Evolutionary conservation across 2,113 vertebrate species (phyloP), one percentile per base, ranked within the genome.

Genomic region (Indicator indicator): DNA sequence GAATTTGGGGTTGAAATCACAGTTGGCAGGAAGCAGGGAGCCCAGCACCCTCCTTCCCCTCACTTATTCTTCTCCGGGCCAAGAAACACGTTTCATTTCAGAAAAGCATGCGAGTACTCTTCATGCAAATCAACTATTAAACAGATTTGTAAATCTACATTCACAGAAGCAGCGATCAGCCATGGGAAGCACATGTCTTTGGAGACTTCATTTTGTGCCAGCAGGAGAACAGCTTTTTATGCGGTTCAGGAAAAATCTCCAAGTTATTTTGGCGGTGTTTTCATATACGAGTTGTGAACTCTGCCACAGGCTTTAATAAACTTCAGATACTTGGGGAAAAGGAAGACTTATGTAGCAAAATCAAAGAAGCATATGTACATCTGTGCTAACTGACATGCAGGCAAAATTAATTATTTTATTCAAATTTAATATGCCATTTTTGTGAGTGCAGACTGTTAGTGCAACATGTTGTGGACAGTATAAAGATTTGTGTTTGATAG

Each of bases 1-100:
- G 96, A 96, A 96, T 97, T 97, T 90, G 93, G 60, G 91, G 92
- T 76, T 92, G 90, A 96, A 97, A 94, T 92, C 91, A 72, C 94
- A 95, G 88, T 93, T 94, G 92, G 73, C 90, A 96, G 96, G 95
- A 97, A 97, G 69, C 84, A 70, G 83, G 69, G 90, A 95, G 42
- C 69, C 73, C 84, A 54, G 63, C 30, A 30, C 68, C 88, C 86
- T 88, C 42, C 55, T 87, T 90, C 3, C 75, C 68, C 62, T 58
- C 82, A 36, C 24, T 15, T 14, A 69, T 77, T 71, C 59, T 84
- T 92, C 86, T 88, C 28, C 64, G 60, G 88, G n/a, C 65, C 74
- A 80, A 84, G 81, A 84, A 91, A 80, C 36, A 24, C 6, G 3
- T 83, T 97, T 96, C 38, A 14, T 91, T 90, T 95, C 62, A 60